Conservation (phyloP, 1,140 invertebrate species). For the Orius insidiosus region DNA sequence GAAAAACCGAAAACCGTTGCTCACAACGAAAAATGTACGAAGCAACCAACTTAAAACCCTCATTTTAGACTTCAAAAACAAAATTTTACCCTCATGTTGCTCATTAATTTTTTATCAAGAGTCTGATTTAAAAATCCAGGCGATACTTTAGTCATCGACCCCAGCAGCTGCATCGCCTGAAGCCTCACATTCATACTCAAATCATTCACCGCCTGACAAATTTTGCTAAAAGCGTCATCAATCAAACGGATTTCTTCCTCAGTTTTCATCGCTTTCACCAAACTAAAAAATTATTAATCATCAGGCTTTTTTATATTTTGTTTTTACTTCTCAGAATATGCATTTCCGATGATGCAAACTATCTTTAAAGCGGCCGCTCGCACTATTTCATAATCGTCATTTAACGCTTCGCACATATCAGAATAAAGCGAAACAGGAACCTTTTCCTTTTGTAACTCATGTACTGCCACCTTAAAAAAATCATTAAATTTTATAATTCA, state of each 20-base stretch:
- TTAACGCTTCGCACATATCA: slow-evolving; percentile 61
- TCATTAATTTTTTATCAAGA: slow-evolving; percentile 97
- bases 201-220: slow-evolving; percentile 87
- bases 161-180: slow-evolving; percentile 61
- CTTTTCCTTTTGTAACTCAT: slow-evolving; percentile 53
- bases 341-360: slow-evolving; percentile 66
- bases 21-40: too few relatives aligned
- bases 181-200: slow-evolving; percentile 70
- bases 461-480: slow-evolving; percentile 33
- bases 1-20: too few relatives aligned
- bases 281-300: slow-evolving; percentile 28
- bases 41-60: too few relatives aligned
- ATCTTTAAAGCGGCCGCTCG: slow-evolving; percentile 68
- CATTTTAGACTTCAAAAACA: neutral
- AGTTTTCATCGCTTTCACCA: slow-evolving; percentile 43
- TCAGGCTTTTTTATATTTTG: neutral
- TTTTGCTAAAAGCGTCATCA: slow-evolving; percentile 92
- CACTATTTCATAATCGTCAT: slow-evolving; percentile 90
- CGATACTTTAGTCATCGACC: slow-evolving; percentile 73
- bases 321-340: slow-evolving; percentile 72
- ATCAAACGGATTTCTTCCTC: slow-evolving; percentile 67
- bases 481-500: neutral
- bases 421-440: slow-evolving; percentile 62
- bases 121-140: slow-evolving; percentile 80
- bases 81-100: slow-evolving; percentile 55